Percentiles rank a stretch among this genome's conserved stretches.
These are phyloP conservation scores for Tetramorium parvispinum DNA, from an alignment of 1,140 invertebrate genomes.

Conservation along the genomic window DNA sequence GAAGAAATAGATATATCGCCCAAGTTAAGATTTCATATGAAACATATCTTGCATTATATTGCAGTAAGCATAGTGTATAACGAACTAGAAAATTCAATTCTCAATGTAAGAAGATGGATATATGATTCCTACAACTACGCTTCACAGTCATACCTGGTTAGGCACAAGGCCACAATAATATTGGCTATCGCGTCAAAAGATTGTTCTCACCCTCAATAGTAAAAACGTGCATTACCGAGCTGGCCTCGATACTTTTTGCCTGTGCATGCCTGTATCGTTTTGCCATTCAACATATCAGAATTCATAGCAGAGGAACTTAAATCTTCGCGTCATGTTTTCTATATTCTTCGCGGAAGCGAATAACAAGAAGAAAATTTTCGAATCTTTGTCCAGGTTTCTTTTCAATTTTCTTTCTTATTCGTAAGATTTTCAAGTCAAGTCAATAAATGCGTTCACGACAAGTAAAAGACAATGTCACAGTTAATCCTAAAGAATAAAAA, in stretches of 20 bases:
- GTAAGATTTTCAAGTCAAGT: not conserved
- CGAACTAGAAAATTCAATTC: not conserved
- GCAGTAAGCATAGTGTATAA: not conserved
- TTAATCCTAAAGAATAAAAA: not conserved
- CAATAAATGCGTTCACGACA: not conserved
- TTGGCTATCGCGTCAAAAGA: not conserved
- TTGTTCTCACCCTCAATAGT: conserved; percentile 42
- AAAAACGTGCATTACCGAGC: conserved; percentile 13
- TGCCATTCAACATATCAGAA: not conserved
- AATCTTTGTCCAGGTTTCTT: not conserved
- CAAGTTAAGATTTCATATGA: not conserved
- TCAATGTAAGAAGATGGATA: conserved; percentile 7
- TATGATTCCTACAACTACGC: conserved; percentile 10
- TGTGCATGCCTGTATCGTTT: not conserved
- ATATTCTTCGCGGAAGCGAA: not conserved
- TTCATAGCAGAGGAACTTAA: not conserved
- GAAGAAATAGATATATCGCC: not conserved
- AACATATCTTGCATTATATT: not conserved
- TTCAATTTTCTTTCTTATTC: not conserved
- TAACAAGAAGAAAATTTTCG: not conserved
- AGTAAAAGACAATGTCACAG: not conserved
- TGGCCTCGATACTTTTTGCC: conserved; percentile 37
- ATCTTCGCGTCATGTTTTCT: not conserved
- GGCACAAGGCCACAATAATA: conserved; percentile 25
- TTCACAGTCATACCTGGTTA: conserved; percentile 35